Evolutionary conservation across 2,888 invertebrate genomes (phyloP), one percentile per base, ranked within the genome.

Genomic region (Cataglyphis rosenhaueri): DNA sequence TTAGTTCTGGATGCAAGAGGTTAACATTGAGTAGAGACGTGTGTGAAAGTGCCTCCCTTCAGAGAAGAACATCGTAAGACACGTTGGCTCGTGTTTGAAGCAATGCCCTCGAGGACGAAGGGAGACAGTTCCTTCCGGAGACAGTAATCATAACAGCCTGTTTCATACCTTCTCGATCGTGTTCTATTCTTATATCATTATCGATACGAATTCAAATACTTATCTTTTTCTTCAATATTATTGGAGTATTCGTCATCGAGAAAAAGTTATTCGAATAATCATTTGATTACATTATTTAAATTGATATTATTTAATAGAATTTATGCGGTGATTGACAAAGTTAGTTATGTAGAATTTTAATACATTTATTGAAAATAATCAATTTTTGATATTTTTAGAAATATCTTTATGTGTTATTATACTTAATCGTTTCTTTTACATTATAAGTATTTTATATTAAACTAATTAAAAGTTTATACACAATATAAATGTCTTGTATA

Each of bases 41-140:
- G 81, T 81, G 70, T 85, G 81, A 85, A 86, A 87, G 85, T 84
- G 85, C 66, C 82, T 85, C 79, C n/a, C 61, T 70, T 70, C 70
- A 81, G 83, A 85, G 84, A 79, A 86, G 86, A 89, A 81, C 61
- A 81, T 64, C 81, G 73, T 83, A 81, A 84, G 83, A 83, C 86
- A 84, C 86, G 87, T 90, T 89, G 87, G 87, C 86, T 88, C 86
- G 86, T 88, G 89, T 90, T 90, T 84, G 83, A 82, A 89, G 87
- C 88, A 86, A 89, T 88, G 90, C 89, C 83, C 87, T 89, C 83
- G 76, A 86, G 83, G 84, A 87, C 88, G 88, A 90, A 90, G 84
- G 84, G 89, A 91, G 92, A 91, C 92, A 89, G 92, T 92, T 92
- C 90, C 91, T 91, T 91, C 92, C 92, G 91, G 91, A 91, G 88